Conservation (phyloP, 2,113 vertebrate genomes). For the Ursus arctos region DNA sequence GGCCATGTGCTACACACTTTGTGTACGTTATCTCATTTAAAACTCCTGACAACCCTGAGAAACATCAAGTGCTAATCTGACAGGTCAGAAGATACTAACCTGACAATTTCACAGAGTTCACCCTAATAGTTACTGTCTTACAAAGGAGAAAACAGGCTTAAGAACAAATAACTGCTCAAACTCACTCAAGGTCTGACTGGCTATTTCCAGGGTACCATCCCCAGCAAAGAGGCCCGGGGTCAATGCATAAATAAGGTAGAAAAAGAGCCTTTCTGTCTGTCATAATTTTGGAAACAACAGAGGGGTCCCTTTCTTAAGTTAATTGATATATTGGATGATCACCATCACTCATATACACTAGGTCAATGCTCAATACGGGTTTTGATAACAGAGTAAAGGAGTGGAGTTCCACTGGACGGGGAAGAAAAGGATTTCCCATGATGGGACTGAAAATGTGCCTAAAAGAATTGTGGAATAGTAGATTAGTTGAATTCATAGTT, state of each 20-base stretch:
- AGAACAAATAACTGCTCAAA: background rate
- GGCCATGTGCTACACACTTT: background rate
- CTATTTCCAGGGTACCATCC: background rate
- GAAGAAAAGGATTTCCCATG: background rate
- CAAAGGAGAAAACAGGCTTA: background rate
- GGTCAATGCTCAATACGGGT: background rate
- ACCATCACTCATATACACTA: background rate
- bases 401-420: background rate
- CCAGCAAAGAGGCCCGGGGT: background rate
- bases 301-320: background rate
- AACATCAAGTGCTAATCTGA: background rate
- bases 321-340: background rate
- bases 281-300: constrained; percentile 24
- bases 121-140: background rate
- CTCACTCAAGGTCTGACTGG: background rate
- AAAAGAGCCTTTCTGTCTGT: background rate
- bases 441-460: background rate
- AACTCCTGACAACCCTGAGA: background rate
- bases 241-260: background rate
- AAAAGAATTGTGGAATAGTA: background rate
- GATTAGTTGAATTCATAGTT: background rate
- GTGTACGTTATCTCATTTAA: background rate
- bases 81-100: background rate
- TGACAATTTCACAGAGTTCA: background rate
- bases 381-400: background rate